Evolutionary conservation across 2,888 invertebrate species (phyloP).

Genomic region (Apomyelois bistriatella): DNA sequence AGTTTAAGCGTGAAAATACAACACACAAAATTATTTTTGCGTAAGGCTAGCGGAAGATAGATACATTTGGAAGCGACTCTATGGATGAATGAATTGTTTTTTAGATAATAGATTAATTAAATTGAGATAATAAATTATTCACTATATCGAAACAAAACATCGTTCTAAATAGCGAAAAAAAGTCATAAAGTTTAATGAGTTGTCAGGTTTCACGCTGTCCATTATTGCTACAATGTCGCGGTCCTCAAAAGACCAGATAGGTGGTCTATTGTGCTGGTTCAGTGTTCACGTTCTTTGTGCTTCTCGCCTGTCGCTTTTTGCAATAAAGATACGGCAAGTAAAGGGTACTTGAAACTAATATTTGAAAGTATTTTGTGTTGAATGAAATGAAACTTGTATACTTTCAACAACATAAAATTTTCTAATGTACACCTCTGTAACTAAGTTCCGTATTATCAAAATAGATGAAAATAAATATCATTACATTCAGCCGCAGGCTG

Average conservation of each 20-base stretch:
- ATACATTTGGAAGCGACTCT: no score
- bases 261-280: slow-evolving; percentile 2
- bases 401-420: not conserved
- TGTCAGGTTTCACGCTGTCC: slow-evolving; percentile 1
- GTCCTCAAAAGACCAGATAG: slow-evolving; percentile 7
- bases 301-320: not conserved
- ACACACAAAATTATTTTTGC: no score
- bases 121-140: no score
- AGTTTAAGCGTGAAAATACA: no score
- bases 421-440: no score
- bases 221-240: slow-evolving; percentile 2
- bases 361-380: not conserved
- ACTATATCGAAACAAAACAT: no score
- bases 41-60: no score
- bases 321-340: slow-evolving; percentile 2
- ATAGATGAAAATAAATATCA: no score
- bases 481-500: no score
- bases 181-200: not conserved
- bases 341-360: slow-evolving; percentile 1
- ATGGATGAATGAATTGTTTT: no score
- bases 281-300: slow-evolving; percentile 4
- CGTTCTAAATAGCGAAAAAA: not conserved
- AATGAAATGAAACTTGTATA: not conserved
- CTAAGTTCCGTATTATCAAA: no score
- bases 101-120: no score